Evolutionary conservation across 2,888 invertebrate genomes (phyloP).

Genomic region (Byasa hedistus): DNA sequence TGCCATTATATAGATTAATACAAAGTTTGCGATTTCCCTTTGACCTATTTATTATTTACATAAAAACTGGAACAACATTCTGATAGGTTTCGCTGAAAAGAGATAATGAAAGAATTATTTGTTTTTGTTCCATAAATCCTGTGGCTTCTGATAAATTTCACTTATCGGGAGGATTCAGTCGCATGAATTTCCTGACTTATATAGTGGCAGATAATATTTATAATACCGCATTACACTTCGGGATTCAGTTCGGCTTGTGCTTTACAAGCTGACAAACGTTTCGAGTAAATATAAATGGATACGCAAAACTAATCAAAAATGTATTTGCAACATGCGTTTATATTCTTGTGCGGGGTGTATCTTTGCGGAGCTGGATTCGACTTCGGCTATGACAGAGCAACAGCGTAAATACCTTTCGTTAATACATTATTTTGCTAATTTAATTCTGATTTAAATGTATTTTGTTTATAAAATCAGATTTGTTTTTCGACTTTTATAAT

Average conservation of each 20-base stretch:
- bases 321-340: constrained; percentile 50
- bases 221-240: constrained; percentile 42
- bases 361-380: constrained; percentile 57
- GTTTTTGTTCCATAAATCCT: constrained; percentile 36
- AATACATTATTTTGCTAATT: background rate
- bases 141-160: constrained; percentile 38
- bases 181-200: constrained; percentile 53
- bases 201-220: constrained; percentile 48
- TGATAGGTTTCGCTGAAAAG: constrained; percentile 29
- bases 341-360: constrained; percentile 52
- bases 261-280: constrained; percentile 48
- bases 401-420: constrained; percentile 34
- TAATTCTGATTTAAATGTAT: background rate
- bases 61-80: constrained; percentile 26
- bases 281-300: constrained; percentile 43
- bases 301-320: constrained; percentile 41
- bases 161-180: constrained; percentile 53
- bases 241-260: constrained; percentile 57
- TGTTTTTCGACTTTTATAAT: too few species aligned
- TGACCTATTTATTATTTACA: constrained; percentile 29
- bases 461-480: too few species aligned
- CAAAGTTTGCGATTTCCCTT: constrained; percentile 10
- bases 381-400: constrained; percentile 37
- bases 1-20: too few species aligned
- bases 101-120: constrained; percentile 28